Percentiles rank a stretch among this genome's conserved stretches.
These are phyloP conservation scores for Drosophila limbata DNA, from an alignment of 2,888 invertebrate genomes.

Conservation along the genomic window DNA sequence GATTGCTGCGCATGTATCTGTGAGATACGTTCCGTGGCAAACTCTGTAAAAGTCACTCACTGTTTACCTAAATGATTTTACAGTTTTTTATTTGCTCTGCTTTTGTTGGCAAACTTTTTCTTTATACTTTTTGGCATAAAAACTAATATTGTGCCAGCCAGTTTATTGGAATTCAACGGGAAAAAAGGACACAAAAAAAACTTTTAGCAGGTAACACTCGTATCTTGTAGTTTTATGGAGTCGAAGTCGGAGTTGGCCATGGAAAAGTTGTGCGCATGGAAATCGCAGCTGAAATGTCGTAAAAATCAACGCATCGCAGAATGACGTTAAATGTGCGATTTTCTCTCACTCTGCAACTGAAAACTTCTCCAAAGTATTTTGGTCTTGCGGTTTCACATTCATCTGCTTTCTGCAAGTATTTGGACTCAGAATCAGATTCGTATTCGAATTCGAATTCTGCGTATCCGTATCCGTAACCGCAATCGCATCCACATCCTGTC, in stretches of 20 bases:
- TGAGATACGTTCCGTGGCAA: slow-evolving; percentile 33
- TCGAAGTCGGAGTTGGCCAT: slow-evolving; percentile 24
- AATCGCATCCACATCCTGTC: slow-evolving; percentile 57
- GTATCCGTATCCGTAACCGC: slow-evolving; percentile 51
- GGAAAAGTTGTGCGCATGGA: slow-evolving; percentile 58
- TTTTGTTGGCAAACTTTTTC: slow-evolving; percentile 53
- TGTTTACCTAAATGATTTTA: slow-evolving; percentile 79
- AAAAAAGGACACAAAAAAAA: slow-evolving; percentile 30
- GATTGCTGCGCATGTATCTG: slow-evolving; percentile 9
- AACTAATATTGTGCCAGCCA: slow-evolving; percentile 73
- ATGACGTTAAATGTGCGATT: slow-evolving; percentile 70
- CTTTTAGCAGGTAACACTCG: slow-evolving; percentile 64
- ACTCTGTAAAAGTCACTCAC: slow-evolving; percentile 72
- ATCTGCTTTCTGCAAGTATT: slow-evolving; percentile 40
- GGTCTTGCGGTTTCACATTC: slow-evolving; percentile 61
- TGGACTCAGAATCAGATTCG: slow-evolving; percentile 20
- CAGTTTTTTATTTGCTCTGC: slow-evolving; percentile 59
- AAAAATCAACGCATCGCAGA: slow-evolving; percentile 71
- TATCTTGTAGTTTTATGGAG: slow-evolving; percentile 76
- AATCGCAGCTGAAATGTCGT: slow-evolving; percentile 77
- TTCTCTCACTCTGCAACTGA: slow-evolving; percentile 20
- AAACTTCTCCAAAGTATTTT: slow-evolving; percentile 60
- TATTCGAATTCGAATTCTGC: slow-evolving; percentile 31
- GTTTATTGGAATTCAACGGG: slow-evolving; percentile 72
- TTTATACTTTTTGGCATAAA: slow-evolving; percentile 50